These are phyloP conservation scores for Stichopus horrens DNA, from an alignment of 53 echinoderm and acorn worm species.

Conservation along the genomic window DNA sequence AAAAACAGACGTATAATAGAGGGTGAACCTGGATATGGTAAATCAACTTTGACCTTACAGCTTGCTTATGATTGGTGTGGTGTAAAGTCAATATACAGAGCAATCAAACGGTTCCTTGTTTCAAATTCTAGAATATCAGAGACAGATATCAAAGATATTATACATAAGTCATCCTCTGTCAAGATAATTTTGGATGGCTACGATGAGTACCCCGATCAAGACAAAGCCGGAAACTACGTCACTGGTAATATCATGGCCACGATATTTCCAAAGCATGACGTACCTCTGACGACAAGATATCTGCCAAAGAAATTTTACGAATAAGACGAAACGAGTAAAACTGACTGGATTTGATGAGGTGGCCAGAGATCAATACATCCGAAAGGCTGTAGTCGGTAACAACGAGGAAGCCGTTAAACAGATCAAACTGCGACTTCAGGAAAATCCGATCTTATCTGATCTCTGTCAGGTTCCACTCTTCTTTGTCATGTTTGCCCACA, in stretches of 20 bases:
- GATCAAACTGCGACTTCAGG: background rate
- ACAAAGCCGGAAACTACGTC: background rate
- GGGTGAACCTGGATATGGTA: conserved; percentile 17
- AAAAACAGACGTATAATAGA: too few species aligned
- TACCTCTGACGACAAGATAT: conserved; percentile 22
- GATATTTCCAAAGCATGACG: background rate
- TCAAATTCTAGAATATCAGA: background rate
- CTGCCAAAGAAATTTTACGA: background rate
- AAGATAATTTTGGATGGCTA: conserved; percentile 14
- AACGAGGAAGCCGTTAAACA: background rate
- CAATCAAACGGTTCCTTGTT: background rate
- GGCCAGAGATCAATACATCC: conserved; percentile 2
- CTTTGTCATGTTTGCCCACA: too few species aligned
- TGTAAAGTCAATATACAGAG: background rate
- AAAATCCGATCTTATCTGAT: too few species aligned
- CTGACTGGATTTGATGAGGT: conserved; percentile 1
- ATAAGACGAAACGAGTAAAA: background rate
- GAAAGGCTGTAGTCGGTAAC: conserved; percentile 3
- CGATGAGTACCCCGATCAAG: conserved; percentile 17
- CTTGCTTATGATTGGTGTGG: conserved; percentile 2
- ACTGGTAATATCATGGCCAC: background rate
- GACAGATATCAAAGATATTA: background rate
- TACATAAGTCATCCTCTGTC: background rate
- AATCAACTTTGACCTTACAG: conserved; percentile 7
- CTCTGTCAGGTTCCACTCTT: too few species aligned